phyloP scores from a whole-genome alignment of 1,140 invertebrate genomes.

The Ceratoteleas bidentatus region DNA sequence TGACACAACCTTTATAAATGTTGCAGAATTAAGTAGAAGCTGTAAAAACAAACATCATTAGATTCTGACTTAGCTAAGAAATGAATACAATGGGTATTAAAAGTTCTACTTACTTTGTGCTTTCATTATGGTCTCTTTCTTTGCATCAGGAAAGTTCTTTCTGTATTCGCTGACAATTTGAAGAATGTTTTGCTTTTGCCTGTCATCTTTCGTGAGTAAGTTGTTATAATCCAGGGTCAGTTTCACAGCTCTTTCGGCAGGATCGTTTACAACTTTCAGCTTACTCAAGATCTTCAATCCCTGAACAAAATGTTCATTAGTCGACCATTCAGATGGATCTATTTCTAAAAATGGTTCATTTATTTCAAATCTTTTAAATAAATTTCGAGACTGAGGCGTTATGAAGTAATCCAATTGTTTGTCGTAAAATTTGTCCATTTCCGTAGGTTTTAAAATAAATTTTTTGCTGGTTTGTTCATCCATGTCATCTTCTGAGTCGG shows the following conservation, averaged over 20 bases:
- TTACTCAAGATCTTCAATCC: neutral
- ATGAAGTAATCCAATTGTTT: neutral
- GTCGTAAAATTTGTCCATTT: neutral
- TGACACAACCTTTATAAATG: no score
- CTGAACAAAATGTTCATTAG: neutral
- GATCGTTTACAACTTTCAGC: neutral
- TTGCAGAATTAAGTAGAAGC: no score
- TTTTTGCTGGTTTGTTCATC: neutral
- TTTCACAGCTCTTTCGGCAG: slow-evolving; percentile 1
- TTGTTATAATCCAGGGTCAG: neutral
- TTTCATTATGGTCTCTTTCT: neutral
- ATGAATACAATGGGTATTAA: neutral
- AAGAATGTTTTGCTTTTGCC: neutral
- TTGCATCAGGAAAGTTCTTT: neutral
- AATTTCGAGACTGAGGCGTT: neutral
- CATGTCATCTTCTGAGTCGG: neutral
- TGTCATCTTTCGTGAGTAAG: neutral
- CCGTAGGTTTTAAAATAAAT: neutral
- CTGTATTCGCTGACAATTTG: neutral
- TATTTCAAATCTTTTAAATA: neutral
- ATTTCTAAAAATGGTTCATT: neutral
- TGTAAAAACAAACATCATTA: no score
- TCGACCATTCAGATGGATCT: slow-evolving; percentile 5
- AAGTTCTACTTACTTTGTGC: neutral
- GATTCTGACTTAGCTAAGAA: no score